Base-by-base conservation (phyloP, 2,888 invertebrate genomes). In the Dryadula phaetusa region DNA sequence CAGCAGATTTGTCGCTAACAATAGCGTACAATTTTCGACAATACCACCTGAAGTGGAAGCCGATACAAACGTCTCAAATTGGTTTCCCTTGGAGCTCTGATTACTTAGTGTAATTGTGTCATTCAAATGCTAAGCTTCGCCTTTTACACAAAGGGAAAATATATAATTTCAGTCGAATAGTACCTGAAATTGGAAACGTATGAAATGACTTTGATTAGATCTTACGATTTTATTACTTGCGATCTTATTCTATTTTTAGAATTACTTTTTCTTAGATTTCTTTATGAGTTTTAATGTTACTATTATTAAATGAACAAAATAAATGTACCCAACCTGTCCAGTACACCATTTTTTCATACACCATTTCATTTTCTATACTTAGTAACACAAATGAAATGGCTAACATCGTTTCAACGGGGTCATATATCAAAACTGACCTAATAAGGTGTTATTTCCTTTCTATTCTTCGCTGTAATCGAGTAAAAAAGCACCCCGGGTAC, bases 61-160 rank as follows among this genome's bases (percentile, higher is more conserved):
- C 77, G 77, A 79, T 82, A 80, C 81, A 79, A 82, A 82, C 79
- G 80, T 76, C 79, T 81, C 78, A 80, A 84, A 85, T 85, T 83
- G 80, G 78, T 75, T 76, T 74, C 71, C 74, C 74, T 76, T 77
- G 72, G 74, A 76, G 72, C 70, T 64, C 65, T 70, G 67, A 69
- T 75, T 71, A 62, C 68, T 70, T 65, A 68, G 65, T 62, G 65
- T 49, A 63, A 64, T 64, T 46, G 60, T 63, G 64, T 49, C 58
- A 65, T 60, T 65, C 62, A 70, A 37, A 67, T 67, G 63, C 67
- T 63, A 56, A 62, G 58, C 64, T 47, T 44, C 25, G 64, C 28
- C 64, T 47, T 65, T 65, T 65, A 42, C 58, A 42, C 58, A 58
- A 60, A 60, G n/a, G 49, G 28, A 65, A 65, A 49, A 58, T 58